Evolutionary conservation across 2,113 vertebrate genomes (phyloP).

Genomic region (Limanda limanda): DNA sequence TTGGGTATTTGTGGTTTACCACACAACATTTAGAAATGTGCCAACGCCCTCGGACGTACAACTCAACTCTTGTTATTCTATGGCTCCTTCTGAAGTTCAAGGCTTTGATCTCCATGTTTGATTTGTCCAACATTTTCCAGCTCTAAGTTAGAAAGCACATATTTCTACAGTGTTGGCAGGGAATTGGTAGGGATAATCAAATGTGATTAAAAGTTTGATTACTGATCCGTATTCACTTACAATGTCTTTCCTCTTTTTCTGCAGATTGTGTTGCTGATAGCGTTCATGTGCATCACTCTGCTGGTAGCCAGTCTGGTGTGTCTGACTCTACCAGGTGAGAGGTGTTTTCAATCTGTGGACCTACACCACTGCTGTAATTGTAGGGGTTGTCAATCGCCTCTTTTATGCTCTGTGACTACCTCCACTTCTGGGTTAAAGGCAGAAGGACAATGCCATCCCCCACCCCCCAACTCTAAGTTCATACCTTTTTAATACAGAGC

Average conservation of each 20-base stretch:
- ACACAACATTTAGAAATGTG: slow-evolving; percentile 8
- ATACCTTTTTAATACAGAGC: too few relatives aligned
- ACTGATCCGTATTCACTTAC: background rate
- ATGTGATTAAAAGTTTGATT: background rate
- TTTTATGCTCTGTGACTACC: background rate
- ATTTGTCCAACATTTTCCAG: background rate
- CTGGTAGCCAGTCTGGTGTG: slow-evolving; percentile 97
- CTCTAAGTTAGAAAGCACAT: slow-evolving; percentile 6
- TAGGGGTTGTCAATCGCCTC: background rate
- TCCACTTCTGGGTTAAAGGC: background rate
- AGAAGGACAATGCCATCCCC: background rate
- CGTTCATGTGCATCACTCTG: slow-evolving; percentile 97
- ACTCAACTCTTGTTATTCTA: slow-evolving; percentile 21
- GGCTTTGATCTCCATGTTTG: background rate
- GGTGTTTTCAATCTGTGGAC: background rate
- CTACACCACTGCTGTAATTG: slow-evolving; percentile 46
- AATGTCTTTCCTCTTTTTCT: background rate
- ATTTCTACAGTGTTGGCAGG: background rate
- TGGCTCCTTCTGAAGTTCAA: slow-evolving; percentile 4
- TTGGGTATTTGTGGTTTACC: slow-evolving; percentile 26
- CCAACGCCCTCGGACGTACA: background rate
- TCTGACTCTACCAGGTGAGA: slow-evolving; percentile 96
- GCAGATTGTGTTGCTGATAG: slow-evolving; percentile 95
- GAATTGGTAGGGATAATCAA: background rate
- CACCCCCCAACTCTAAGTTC: too few relatives aligned